phyloP scores from a whole-genome alignment of 2,888 invertebrate species.

The Drosophila maculinotata region DNA sequence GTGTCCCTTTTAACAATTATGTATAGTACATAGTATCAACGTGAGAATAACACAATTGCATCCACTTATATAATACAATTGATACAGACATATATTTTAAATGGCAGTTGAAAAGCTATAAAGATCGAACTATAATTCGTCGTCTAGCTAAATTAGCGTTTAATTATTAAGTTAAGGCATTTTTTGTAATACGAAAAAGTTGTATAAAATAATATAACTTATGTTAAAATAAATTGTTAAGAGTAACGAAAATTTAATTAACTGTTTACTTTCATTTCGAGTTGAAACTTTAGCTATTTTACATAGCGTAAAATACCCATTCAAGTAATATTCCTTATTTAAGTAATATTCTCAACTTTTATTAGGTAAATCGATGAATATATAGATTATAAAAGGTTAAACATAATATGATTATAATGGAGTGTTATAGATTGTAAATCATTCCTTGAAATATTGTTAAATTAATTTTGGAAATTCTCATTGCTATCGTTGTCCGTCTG shows the following conservation, averaged over 20 bases:
- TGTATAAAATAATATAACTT: slow-evolving; percentile 69
- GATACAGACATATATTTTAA: slow-evolving; percentile 44
- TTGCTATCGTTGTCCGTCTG: not conserved
- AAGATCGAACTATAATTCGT: slow-evolving; percentile 43
- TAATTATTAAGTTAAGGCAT: slow-evolving; percentile 64
- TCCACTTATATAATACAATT: slow-evolving; percentile 26
- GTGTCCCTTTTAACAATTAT: slow-evolving; percentile 25
- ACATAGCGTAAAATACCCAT: no score
- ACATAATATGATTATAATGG: not conserved
- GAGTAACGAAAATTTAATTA: slow-evolving; percentile 49
- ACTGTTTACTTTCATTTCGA: slow-evolving; percentile 9
- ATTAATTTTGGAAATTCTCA: not conserved
- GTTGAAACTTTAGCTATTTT: no score
- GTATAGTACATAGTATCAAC: slow-evolving; percentile 15
- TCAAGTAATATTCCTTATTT: not conserved
- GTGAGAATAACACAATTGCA: slow-evolving; percentile 30
- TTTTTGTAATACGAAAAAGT: slow-evolving; percentile 72
- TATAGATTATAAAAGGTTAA: not conserved
- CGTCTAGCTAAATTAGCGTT: slow-evolving; percentile 72
- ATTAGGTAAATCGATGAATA: not conserved
- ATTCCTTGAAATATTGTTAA: no score
- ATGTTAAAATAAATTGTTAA: slow-evolving; percentile 81
- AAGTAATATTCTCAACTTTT: not conserved
- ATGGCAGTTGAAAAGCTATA: slow-evolving; percentile 50
- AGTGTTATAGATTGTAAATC: not conserved